Percentiles rank a stretch among this genome's conserved stretches.
Conservation (phyloP, 1,140 invertebrate species). For the Diabrotica virgifera region DNA sequence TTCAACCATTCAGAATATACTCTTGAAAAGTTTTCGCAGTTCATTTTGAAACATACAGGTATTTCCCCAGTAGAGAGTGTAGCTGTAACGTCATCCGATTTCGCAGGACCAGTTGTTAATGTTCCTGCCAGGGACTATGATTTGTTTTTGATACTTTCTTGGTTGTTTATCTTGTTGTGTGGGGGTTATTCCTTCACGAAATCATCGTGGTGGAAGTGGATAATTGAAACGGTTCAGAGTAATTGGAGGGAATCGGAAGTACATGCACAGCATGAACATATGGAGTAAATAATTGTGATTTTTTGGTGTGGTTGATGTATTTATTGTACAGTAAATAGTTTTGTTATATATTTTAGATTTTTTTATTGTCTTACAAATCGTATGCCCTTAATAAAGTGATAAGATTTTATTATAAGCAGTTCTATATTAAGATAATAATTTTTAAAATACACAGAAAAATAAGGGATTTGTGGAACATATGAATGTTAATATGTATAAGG, state of each 20-base stretch:
- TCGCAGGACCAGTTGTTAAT: slow-evolving; percentile 74
- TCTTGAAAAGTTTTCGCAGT: slow-evolving; percentile 75
- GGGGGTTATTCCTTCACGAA: slow-evolving; percentile 72
- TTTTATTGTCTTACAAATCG: too few relatives aligned
- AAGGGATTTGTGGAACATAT: too few relatives aligned
- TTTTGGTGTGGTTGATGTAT: too few relatives aligned
- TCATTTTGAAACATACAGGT: slow-evolving; percentile 78
- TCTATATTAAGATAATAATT: too few relatives aligned
- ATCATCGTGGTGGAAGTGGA: slow-evolving; percentile 74
- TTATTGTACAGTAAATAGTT: too few relatives aligned
- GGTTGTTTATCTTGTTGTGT: slow-evolving; percentile 81
- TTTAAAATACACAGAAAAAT: too few relatives aligned
- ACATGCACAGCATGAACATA: slow-evolving; percentile 80
- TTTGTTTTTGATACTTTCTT: slow-evolving; percentile 78
- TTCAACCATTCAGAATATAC: slow-evolving; percentile 83
- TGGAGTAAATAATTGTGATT: slow-evolving; percentile 45
- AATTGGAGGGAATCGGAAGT: slow-evolving; percentile 89
- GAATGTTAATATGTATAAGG: too few relatives aligned
- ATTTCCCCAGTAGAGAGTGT: slow-evolving; percentile 61
- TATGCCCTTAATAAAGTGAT: too few relatives aligned
- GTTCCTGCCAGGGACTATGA: slow-evolving; percentile 71
- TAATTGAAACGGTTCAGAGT: slow-evolving; percentile 80
- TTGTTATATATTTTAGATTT: too few relatives aligned
- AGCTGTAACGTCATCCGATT: slow-evolving; percentile 73
- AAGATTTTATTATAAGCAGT: too few relatives aligned